Evolutionary conservation across 2,888 invertebrate species (phyloP), one percentile per base, ranked within the genome.

Genomic region (Mythimna pallens): DNA sequence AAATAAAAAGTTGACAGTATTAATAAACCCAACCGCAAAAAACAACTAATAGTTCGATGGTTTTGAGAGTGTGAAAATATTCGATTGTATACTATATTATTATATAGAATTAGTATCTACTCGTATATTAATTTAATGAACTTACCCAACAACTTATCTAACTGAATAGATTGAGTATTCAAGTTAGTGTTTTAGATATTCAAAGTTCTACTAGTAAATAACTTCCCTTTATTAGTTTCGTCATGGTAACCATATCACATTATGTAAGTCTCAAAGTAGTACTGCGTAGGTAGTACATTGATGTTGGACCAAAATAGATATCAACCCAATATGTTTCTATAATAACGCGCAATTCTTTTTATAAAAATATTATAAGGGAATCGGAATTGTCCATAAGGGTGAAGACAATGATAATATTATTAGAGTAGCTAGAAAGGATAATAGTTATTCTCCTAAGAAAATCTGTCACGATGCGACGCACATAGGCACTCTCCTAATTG

Each of bases 341-440:
- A 54, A 58, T 68, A 72, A 50, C 55, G 25, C 22, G 8, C 43
- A 52, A 54, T 58, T 30, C 22, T 55, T 55, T 47, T 34, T 54
- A n/a, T 10, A 81, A 59, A 81, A 76, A 62, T 52, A 74, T 52
- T 59, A 4, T 34, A 40, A 30, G 36, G 70, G 43, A 64, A 59
- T 80, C 10, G 9, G 50, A 70, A 72, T 64, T 25, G 63, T 9
- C 57, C 68, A 61, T 25, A 36, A 68, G 47, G 72, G 62, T 76
- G 63, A 73, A 79, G 68, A 74, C 73, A 83, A 71, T 74, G 68
- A 83, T 73, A 87, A 87, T 82, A 84, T 87, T 86, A 79, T 84
- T 73, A 69, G 68, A 76, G 25, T 34, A 25, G 43, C 4, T 40
- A 59, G 65, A 73, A 77, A 70, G 25, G 63, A 77, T 66, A 82